phyloP scores from a whole-genome alignment of 2,113 vertebrate genomes.

The Ophthalmolycus amberensis region DNA sequence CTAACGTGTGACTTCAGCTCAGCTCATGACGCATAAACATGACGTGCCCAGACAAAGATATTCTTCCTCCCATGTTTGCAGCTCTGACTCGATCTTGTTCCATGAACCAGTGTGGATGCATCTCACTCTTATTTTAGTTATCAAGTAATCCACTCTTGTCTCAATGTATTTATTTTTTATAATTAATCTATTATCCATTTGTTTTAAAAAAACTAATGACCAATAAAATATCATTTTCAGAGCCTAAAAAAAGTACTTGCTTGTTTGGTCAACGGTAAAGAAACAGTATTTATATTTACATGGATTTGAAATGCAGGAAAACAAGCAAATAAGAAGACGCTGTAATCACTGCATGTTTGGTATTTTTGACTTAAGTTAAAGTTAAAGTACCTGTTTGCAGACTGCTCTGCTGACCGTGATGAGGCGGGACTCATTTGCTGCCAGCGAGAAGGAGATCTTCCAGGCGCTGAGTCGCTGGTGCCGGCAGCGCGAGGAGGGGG shows the following conservation, averaged over 20 bases:
- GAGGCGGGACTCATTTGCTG: slow-evolving; percentile 93
- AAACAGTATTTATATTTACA: neutral
- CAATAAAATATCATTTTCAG: no score
- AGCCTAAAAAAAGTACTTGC: no score
- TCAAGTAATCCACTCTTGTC: no score
- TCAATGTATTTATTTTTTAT: no score
- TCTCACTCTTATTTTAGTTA: neutral
- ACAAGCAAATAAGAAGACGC: neutral
- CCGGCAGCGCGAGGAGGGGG: slow-evolving; percentile 90
- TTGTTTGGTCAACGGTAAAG: no score
- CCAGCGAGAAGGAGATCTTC: slow-evolving; percentile 97
- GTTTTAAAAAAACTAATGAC: no score
- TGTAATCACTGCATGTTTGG: neutral
- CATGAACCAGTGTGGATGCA: neutral
- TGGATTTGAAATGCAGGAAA: neutral
- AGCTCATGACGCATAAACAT: neutral
- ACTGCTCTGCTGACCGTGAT: slow-evolving; percentile 91
- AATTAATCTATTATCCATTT: no score
- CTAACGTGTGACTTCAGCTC: neutral
- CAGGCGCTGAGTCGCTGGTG: slow-evolving; percentile 95
- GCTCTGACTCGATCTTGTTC: neutral
- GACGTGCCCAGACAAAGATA: no score
- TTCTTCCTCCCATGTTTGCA: neutral
- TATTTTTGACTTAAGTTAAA: neutral
- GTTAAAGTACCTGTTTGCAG: slow-evolving; percentile 68